Conservation (phyloP, 2,888 invertebrate genomes). For the Drosophila greeni region DNA sequence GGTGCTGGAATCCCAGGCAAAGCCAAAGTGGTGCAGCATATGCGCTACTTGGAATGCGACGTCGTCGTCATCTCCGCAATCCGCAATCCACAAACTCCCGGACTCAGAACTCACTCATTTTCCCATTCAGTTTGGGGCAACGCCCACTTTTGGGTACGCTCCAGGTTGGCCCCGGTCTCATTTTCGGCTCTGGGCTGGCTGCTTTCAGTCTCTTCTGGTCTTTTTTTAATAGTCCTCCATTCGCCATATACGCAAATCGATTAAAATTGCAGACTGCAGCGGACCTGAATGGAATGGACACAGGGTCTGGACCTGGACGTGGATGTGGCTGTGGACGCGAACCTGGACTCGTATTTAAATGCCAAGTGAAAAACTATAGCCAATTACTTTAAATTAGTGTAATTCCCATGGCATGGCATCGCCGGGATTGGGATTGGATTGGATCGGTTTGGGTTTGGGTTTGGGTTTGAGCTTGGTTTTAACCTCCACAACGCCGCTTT, state of each 20-base stretch:
- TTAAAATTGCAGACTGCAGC: slow-evolving; percentile 74
- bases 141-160: slow-evolving; percentile 76
- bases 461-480: slow-evolving; percentile 1
- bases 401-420: slow-evolving; percentile 74
- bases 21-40: slow-evolving; percentile 64
- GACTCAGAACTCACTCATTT: slow-evolving; percentile 73
- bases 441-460: slow-evolving; percentile 27
- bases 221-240: slow-evolving; percentile 68
- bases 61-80: slow-evolving; percentile 32
- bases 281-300: slow-evolving; percentile 20
- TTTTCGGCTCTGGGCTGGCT: slow-evolving; percentile 56
- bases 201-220: slow-evolving; percentile 42
- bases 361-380: slow-evolving; percentile 76
- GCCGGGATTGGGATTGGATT: slow-evolving; percentile 44
- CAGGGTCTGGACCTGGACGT: slow-evolving; percentile 14
- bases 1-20: slow-evolving; percentile 14
- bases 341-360: slow-evolving; percentile 72
- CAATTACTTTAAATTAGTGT: slow-evolving; percentile 79
- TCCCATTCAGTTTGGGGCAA: slow-evolving; percentile 76
- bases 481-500: slow-evolving; percentile 25
- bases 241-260: slow-evolving; percentile 77
- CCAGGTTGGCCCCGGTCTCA: slow-evolving; percentile 52
- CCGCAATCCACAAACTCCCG: slow-evolving; percentile 32
- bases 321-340: too few species aligned
- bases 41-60: slow-evolving; percentile 72